Percentiles rank a stretch among this genome's conserved stretches.
These are phyloP conservation scores for Oophaga pumilio DNA, from an alignment of 2,113 vertebrate species.

Conservation along the genomic window DNA sequence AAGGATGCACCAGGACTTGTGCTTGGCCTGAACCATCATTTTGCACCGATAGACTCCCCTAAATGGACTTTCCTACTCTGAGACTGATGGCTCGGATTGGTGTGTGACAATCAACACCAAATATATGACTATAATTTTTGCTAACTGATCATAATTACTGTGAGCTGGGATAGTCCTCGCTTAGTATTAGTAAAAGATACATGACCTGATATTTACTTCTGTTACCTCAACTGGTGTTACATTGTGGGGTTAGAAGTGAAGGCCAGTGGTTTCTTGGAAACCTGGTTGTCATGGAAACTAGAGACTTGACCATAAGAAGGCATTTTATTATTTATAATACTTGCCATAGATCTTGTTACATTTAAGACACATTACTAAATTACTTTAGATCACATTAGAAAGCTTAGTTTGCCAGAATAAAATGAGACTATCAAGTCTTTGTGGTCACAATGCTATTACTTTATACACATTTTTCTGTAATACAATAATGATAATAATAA, in stretches of 20 bases:
- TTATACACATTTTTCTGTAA: not conserved
- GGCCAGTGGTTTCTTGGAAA: not conserved
- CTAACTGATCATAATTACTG: not conserved
- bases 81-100: too few species aligned
- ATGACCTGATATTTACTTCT: not conserved
- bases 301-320: conserved; percentile 30
- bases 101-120: not conserved
- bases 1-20: too few species aligned
- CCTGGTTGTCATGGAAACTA: conserved; percentile 29
- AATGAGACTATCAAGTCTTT: not conserved
- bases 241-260: conserved; percentile 6
- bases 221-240: conserved; percentile 4
- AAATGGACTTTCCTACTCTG: too few species aligned
- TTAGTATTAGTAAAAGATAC: not conserved
- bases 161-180: not conserved
- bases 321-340: not conserved
- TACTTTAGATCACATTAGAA: not conserved
- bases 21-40: too few species aligned
- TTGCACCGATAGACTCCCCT: too few species aligned
- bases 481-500: not conserved
- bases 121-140: not conserved
- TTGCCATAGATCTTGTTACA: not conserved
- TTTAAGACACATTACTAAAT: not conserved
- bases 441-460: not conserved
- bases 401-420: too few species aligned